A percentile compares a stretch with the other conserved stretches of the same genome.
phyloP scores from a whole-genome alignment of 2,797 vertebrate species.

The Epinephelus malabaricus region DNA sequence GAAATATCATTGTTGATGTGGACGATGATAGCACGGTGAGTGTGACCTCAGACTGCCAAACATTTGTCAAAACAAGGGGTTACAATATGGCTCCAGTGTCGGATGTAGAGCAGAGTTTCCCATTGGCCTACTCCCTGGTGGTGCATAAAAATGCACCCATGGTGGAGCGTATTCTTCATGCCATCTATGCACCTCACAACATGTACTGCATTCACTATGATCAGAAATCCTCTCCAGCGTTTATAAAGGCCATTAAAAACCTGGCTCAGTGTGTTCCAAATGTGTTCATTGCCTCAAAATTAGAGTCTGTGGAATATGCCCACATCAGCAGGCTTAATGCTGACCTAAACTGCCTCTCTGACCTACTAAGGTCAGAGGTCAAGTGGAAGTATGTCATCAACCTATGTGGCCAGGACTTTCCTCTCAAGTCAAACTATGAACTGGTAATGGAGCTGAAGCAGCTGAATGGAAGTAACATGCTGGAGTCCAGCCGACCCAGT shows the following conservation, averaged over 20 bases:
- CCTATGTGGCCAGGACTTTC: slow-evolving; percentile 96
- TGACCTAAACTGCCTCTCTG: slow-evolving; percentile 94
- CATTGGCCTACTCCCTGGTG: slow-evolving; percentile 93
- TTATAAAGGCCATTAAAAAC: slow-evolving; percentile 89
- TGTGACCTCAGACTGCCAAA: slow-evolving; percentile 86
- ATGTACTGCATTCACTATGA: slow-evolving; percentile 96
- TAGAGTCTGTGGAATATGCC: slow-evolving; percentile 92
- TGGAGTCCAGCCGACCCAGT: slow-evolving; percentile 91
- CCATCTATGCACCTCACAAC: slow-evolving; percentile 90
- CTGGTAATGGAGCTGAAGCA: slow-evolving; percentile 89
- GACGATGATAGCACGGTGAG: slow-evolving; percentile 86
- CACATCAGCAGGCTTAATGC: slow-evolving; percentile 93
- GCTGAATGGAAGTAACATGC: slow-evolving; percentile 91
- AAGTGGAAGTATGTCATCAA: slow-evolving; percentile 96
- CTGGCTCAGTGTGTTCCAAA: slow-evolving; percentile 91
- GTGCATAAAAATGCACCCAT: slow-evolving; percentile 94
- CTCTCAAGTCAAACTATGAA: slow-evolving; percentile 91
- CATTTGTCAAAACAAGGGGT: slow-evolving; percentile 83
- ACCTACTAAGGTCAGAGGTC: slow-evolving; percentile 88
- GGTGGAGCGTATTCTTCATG: slow-evolving; percentile 94
- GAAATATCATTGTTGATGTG: slow-evolving; percentile 85
- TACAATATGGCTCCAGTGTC: slow-evolving; percentile 85
- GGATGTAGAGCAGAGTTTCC: slow-evolving; percentile 86
- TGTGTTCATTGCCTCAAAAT: slow-evolving; percentile 91
- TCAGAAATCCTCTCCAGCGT: slow-evolving; percentile 87